Evolutionary conservation across 2,888 invertebrate genomes (phyloP).

Genomic region (Eristalis pertinax): DNA sequence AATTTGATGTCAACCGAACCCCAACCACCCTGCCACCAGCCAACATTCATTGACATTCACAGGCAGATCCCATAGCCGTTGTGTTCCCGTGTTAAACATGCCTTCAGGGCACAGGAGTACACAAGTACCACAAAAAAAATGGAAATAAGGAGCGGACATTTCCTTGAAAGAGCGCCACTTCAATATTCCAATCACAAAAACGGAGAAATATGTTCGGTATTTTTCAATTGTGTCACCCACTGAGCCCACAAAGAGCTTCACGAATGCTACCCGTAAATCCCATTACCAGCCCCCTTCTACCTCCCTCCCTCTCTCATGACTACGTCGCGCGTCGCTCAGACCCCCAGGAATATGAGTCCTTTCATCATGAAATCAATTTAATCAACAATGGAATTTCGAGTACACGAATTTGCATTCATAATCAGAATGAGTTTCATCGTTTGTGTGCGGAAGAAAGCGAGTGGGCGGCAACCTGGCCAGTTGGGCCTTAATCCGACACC

Average conservation of each 20-base stretch:
- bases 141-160: neutral
- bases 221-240: conserved; percentile 50
- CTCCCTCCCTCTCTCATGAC: neutral
- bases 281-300: conserved; percentile 24
- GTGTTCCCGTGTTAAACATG: conserved; percentile 43
- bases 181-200: conserved; percentile 56
- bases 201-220: conserved; percentile 59
- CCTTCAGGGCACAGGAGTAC: neutral
- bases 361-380: conserved; percentile 70
- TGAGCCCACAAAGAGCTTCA: conserved; percentile 1
- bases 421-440: conserved; percentile 49
- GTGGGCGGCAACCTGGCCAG: neutral
- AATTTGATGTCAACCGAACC: conserved; percentile 39
- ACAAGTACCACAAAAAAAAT: neutral
- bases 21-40: neutral
- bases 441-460: conserved; percentile 4
- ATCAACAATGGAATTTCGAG: conserved; percentile 71
- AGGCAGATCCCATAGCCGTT: conserved; percentile 24
- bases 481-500: conserved; percentile 32
- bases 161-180: conserved; percentile 3
- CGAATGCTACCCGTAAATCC: conserved; percentile 29
- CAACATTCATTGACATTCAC: conserved; percentile 49
- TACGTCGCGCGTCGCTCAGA: neutral
- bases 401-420: conserved; percentile 71
- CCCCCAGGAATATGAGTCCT: conserved; percentile 46